Evolutionary conservation across 1,140 invertebrate genomes (phyloP).

Genomic region (Aradophagus sp.): DNA sequence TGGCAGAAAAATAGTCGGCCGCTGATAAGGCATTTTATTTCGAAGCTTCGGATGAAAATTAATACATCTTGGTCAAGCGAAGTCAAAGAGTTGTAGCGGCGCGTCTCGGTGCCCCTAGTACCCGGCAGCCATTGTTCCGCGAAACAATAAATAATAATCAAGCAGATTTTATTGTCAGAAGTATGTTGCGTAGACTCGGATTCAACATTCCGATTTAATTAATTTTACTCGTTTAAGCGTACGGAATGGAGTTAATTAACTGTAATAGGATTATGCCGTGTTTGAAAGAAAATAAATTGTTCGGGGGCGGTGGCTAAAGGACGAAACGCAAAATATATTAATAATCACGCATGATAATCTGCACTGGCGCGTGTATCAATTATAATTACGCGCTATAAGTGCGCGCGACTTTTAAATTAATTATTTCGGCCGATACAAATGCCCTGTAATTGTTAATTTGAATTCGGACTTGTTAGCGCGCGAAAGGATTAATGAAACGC

Average conservation of each 20-base stretch:
- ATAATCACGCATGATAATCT: slow-evolving; percentile 37
- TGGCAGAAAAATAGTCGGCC: too few species aligned
- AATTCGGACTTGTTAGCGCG: slow-evolving; percentile 4
- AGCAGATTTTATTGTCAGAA: slow-evolving; percentile 27
- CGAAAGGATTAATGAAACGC: slow-evolving; percentile 34
- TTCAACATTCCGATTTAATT: slow-evolving; percentile 37
- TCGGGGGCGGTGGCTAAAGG: slow-evolving; percentile 11
- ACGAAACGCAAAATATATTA: slow-evolving; percentile 43
- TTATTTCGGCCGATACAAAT: slow-evolving; percentile 12
- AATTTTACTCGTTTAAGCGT: slow-evolving; percentile 38
- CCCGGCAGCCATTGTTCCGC: neutral
- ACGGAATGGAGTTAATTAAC: slow-evolving; percentile 36
- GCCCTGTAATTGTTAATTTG: slow-evolving; percentile 28
- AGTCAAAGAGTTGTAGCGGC: too few species aligned
- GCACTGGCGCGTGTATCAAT: slow-evolving; percentile 32
- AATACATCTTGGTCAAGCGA: too few species aligned
- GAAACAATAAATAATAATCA: slow-evolving; percentile 24
- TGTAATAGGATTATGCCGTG: slow-evolving; percentile 36
- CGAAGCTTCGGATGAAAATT: too few species aligned
- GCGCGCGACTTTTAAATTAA: slow-evolving; percentile 29
- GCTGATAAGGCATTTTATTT: too few species aligned
- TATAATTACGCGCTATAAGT: slow-evolving; percentile 40
- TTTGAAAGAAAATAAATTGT: slow-evolving; percentile 44
- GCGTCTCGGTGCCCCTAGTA: too few species aligned
- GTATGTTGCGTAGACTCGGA: slow-evolving; percentile 22